Evolutionary conservation across 1,140 invertebrate species (phyloP).

Genomic region (Metopolophium dirhodum): DNA sequence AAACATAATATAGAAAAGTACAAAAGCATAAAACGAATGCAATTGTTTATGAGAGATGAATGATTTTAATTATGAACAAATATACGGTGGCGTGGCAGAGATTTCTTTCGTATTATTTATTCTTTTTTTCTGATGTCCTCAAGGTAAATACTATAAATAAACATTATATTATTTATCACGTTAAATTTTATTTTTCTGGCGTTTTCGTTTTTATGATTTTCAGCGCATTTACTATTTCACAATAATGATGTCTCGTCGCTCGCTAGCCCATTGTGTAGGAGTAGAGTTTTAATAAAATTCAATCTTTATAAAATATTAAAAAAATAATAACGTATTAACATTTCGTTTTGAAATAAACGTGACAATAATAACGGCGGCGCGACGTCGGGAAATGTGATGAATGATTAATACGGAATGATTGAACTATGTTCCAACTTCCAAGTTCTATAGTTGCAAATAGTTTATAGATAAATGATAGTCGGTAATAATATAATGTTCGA

Average conservation of each 20-base stretch:
- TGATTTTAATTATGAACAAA: not conserved
- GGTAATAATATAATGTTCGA: no score
- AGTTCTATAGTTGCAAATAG: no score
- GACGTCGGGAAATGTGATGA: not conserved
- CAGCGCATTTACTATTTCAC: not conserved
- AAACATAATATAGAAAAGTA: not conserved
- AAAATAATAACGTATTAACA: not conserved
- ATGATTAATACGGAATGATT: no score
- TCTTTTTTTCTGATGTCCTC: not conserved
- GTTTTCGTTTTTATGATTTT: conserved; percentile 19
- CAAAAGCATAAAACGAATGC: not conserved
- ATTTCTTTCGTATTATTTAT: not conserved
- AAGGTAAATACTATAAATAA: not conserved
- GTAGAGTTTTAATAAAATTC: not conserved
- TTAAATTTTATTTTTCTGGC: not conserved
- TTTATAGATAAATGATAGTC: no score
- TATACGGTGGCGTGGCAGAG: not conserved
- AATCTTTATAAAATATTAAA: not conserved
- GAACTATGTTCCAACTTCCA: no score
- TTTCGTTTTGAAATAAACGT: not conserved
- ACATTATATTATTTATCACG: not conserved
- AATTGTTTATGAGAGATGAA: not conserved
- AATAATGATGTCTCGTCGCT: not conserved
- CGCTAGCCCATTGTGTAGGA: not conserved
- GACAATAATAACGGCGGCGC: not conserved